phyloP scores from a whole-genome alignment of 2,797 vertebrate genomes.

The Danio tinwini region DNA sequence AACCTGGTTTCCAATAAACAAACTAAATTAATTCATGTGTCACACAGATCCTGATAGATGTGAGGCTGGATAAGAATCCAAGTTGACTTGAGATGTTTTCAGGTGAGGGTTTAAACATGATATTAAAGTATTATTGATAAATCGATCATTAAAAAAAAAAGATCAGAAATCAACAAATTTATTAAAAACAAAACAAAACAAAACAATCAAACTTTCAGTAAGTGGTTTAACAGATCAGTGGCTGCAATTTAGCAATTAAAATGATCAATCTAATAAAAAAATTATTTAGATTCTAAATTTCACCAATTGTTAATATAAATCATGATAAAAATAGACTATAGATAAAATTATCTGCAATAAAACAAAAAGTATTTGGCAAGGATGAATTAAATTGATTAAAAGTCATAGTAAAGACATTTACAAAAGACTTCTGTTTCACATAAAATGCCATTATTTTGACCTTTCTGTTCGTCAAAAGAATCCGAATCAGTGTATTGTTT shows the following conservation, averaged over 20 bases:
- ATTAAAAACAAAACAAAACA: too few relatives aligned
- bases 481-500: too few relatives aligned
- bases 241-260: background rate
- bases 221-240: background rate
- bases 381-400: background rate
- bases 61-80: background rate
- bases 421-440: background rate
- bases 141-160: background rate
- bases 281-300: too few relatives aligned
- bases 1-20: constrained; percentile 1
- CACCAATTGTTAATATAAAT: background rate
- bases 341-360: too few relatives aligned
- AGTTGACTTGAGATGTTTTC: background rate
- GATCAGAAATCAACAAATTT: background rate
- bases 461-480: background rate
- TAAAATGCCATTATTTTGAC: background rate
- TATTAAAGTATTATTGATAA: background rate
- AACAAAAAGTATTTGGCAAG: background rate
- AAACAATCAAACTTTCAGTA: background rate
- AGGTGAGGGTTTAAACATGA: background rate
- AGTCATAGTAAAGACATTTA: background rate
- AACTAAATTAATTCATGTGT: background rate
- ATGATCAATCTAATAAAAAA: background rate
- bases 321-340: background rate
- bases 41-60: background rate